These are phyloP conservation scores for Enteromius unitaeniatus DNA, from an alignment of 2,797 vertebrate genomes.

Conservation along the genomic window DNA sequence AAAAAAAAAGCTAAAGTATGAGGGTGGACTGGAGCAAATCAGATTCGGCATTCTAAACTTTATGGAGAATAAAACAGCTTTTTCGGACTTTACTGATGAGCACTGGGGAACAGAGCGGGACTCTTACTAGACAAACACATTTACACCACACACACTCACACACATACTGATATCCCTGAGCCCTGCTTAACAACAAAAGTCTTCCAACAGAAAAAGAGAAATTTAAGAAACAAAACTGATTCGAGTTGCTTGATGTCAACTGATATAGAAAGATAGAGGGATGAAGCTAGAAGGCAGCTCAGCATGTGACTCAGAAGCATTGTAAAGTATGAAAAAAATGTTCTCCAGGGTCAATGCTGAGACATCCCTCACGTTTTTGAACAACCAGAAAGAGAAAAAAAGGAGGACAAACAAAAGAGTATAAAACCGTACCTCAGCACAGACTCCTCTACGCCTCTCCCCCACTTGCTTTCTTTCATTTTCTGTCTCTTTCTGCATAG, in stretches of 20 bases:
- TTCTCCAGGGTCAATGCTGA: constrained; percentile 36
- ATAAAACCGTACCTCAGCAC: constrained; percentile 61
- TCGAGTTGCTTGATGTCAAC: constrained; percentile 7
- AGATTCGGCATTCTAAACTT: constrained; percentile 24
- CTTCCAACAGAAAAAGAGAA: constrained; percentile 41
- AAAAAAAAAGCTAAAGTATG: not conserved
- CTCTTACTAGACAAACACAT: not conserved
- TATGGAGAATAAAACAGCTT: not conserved
- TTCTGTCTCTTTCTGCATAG: constrained; percentile 57
- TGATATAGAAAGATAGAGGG: constrained; percentile 7
- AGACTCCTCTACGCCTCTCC: constrained; percentile 54
- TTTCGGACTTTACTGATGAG: constrained; percentile 6
- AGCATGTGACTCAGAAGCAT: constrained; percentile 24
- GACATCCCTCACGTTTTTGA: constrained; percentile 60
- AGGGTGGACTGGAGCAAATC: not conserved
- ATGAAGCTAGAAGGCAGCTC: not conserved
- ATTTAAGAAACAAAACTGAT: constrained; percentile 6
- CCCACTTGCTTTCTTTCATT: constrained; percentile 45
- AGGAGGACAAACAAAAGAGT: constrained; percentile 54
- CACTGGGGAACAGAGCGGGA: not conserved
- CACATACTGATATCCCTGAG: constrained; percentile 38
- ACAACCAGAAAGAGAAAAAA: constrained; percentile 46
- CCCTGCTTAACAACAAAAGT: constrained; percentile 23
- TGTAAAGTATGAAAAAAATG: constrained; percentile 1
- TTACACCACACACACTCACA: constrained; percentile 25